These are phyloP conservation scores for Phrynocephalus vlangalii DNA, from an alignment of 2,797 vertebrate species.

Conservation along the genomic window DNA sequence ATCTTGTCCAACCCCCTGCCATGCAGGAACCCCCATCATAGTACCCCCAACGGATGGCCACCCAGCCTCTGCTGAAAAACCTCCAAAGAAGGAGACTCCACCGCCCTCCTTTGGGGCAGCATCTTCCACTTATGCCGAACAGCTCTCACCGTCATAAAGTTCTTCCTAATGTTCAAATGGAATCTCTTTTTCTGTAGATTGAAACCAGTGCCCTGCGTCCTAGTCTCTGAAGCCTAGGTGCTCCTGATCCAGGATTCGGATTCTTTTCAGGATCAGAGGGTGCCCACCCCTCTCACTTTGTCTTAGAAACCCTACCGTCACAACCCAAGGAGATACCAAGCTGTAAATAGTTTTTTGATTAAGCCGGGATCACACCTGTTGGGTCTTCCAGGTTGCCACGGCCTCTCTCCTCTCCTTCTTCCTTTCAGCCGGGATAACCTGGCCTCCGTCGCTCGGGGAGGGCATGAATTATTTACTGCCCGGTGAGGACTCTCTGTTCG, in stretches of 20 bases:
- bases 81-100: no score
- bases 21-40: no score
- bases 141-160: no score
- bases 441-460: constrained; percentile 41
- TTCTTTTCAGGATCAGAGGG: background rate
- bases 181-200: no score
- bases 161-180: no score
- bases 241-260: background rate
- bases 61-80: no score
- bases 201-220: no score
- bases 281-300: background rate
- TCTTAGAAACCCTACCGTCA: background rate
- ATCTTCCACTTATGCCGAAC: no score
- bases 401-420: background rate
- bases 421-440: constrained; percentile 36
- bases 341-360: constrained; percentile 7
- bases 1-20: no score
- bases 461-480: constrained; percentile 73
- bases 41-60: no score
- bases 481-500: constrained; percentile 35
- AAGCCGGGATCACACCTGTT: background rate
- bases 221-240: background rate
- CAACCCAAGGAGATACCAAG: background rate
- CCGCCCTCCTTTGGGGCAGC: no score
- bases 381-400: background rate